These are phyloP conservation scores for Cancer borealis DNA, from an alignment of 2,888 invertebrate species.

Conservation along the genomic window DNA sequence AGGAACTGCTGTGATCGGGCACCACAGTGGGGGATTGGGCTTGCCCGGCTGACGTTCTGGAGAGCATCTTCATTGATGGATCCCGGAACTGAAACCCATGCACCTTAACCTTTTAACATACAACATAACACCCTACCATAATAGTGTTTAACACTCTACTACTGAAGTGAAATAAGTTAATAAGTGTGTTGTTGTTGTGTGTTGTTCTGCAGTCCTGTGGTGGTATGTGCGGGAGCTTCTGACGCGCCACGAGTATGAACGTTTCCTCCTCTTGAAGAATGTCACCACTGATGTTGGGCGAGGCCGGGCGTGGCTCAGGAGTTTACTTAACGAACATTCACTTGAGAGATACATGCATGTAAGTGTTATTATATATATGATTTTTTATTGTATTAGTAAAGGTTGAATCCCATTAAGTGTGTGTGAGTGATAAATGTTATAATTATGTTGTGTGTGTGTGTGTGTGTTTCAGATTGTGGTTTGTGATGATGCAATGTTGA, in stretches of 20 bases:
- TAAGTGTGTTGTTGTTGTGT: not conserved
- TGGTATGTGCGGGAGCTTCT: conserved; percentile 84
- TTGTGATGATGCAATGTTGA: conserved; percentile 84
- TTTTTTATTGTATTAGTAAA: too few species aligned
- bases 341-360: conserved; percentile 83
- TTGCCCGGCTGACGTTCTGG: too few species aligned
- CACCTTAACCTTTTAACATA: too few species aligned
- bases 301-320: conserved; percentile 93
- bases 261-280: conserved; percentile 87
- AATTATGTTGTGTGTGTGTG: not conserved
- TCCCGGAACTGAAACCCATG: too few species aligned
- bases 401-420: too few species aligned
- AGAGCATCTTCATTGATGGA: too few species aligned
- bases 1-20: too few species aligned
- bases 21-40: too few species aligned
- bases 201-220: conserved; percentile 80
- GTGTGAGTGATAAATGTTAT: not conserved
- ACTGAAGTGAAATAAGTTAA: too few species aligned
- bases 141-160: too few species aligned
- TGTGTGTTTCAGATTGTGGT: conserved; percentile 85
- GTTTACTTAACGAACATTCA: conserved; percentile 93
- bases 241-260: conserved; percentile 92
- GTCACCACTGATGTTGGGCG: conserved; percentile 89
- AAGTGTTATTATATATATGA: conserved; percentile 29
- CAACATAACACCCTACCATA: too few species aligned